Percentiles rank a stretch among this genome's conserved stretches.
These are phyloP conservation scores for Xanthostigma xanthostigma DNA, from an alignment of 2,888 invertebrate species.

Conservation along the genomic window DNA sequence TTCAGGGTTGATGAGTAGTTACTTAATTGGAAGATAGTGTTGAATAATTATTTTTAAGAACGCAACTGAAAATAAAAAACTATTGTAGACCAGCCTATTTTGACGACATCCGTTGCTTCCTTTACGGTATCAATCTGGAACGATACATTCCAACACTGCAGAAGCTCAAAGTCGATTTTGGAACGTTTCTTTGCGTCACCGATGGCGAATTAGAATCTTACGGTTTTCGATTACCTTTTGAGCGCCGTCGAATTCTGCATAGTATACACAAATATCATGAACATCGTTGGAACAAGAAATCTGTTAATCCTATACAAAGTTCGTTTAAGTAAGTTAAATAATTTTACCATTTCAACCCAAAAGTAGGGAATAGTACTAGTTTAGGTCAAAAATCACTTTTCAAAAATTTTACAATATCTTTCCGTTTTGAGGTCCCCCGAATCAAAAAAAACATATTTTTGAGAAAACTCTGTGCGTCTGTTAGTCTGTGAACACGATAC, in stretches of 20 bases:
- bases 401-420: too few species aligned
- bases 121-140: constrained; percentile 45
- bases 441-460: too few species aligned
- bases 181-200: constrained; percentile 38
- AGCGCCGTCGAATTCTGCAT: constrained; percentile 36
- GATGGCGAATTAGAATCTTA: constrained; percentile 39
- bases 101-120: constrained; percentile 36
- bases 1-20: too few species aligned
- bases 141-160: constrained; percentile 31
- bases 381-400: too few species aligned
- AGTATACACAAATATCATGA: constrained; percentile 43
- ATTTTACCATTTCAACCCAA: too few species aligned
- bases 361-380: too few species aligned
- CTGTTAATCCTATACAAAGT: not conserved
- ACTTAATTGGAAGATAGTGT: too few species aligned
- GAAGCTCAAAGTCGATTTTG: constrained; percentile 34
- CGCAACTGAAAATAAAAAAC: too few species aligned
- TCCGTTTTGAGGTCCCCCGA: too few species aligned
- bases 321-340: not conserved
- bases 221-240: constrained; percentile 42
- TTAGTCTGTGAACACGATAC: too few species aligned
- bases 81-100: constrained; percentile 33
- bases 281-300: constrained; percentile 24
- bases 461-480: too few species aligned
- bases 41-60: too few species aligned